A percentile compares a stretch with the other conserved stretches of the same genome.
Conservation (phyloP, 2,797 vertebrate genomes). For the Chaetodon trifasciatus region DNA sequence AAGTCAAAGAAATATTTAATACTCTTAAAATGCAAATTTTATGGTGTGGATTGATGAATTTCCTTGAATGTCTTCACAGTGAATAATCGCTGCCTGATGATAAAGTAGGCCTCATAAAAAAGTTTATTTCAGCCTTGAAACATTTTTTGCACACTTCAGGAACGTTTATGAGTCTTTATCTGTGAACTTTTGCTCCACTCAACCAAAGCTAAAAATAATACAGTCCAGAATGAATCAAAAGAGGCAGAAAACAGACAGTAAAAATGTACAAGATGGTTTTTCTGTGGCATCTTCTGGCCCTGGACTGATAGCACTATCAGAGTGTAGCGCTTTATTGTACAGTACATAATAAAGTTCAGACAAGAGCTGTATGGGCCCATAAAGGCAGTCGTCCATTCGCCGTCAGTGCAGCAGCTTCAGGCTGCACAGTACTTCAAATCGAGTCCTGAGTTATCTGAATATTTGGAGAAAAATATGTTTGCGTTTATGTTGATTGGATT, state of each 20-base stretch:
- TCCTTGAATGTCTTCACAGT: constrained; percentile 19
- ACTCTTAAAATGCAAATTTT: constrained; percentile 25
- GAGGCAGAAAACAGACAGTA: constrained; percentile 30
- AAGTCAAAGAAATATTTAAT: constrained; percentile 17
- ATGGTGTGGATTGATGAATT: constrained; percentile 18
- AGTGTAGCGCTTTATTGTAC: constrained; percentile 42
- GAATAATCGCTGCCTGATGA: constrained; percentile 29
- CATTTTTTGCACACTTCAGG: constrained; percentile 17
- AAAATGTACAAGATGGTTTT: constrained; percentile 33
- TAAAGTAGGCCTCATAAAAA: constrained; percentile 33
- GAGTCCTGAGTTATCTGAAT: constrained; percentile 14
- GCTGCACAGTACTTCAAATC: constrained; percentile 24
- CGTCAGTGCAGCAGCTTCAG: constrained; percentile 40
- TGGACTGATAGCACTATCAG: constrained; percentile 29
- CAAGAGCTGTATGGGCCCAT: constrained; percentile 28
- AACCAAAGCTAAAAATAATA: constrained; percentile 44
- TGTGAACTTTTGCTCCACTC: constrained; percentile 30
- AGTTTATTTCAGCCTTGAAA: constrained; percentile 27
- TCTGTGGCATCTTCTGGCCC: constrained; percentile 30
- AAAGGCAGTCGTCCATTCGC: constrained; percentile 51
- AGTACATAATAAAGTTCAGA: constrained; percentile 56
- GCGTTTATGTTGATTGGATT: constrained; percentile 28
- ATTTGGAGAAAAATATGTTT: constrained; percentile 22
- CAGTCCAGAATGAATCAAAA: constrained; percentile 41
- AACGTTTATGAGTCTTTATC: constrained; percentile 33